Percentiles rank a stretch among this genome's conserved stretches.
phyloP scores from a whole-genome alignment of 2,113 vertebrate species.

The Prionailurus viverrinus region DNA sequence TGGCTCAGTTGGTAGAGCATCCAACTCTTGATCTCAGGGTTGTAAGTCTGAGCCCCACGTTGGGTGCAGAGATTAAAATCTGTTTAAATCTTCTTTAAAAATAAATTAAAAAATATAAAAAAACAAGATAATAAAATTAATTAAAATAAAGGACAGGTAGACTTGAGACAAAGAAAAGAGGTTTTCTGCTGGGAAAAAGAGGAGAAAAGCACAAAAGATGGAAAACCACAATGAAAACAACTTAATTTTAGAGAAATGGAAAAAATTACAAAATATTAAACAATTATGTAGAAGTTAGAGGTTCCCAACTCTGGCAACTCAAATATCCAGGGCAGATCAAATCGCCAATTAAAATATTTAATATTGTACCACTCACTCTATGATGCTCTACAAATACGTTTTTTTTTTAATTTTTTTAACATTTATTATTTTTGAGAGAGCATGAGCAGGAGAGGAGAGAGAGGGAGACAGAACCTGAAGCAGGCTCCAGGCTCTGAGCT shows the following conservation, averaged over 20 bases:
- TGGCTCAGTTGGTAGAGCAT: not conserved
- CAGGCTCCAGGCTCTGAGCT: too few species aligned
- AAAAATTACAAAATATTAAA: not conserved
- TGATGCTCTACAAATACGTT: not conserved
- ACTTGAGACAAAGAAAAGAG: conserved; percentile 18
- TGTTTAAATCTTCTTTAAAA: not conserved
- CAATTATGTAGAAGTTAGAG: not conserved
- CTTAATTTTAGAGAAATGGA: not conserved
- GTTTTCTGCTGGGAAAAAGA: conserved; percentile 1
- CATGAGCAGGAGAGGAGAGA: too few species aligned
- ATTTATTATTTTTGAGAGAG: too few species aligned
- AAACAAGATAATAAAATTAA: not conserved
- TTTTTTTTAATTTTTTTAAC: too few species aligned
- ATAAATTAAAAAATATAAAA: not conserved
- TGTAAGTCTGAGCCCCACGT: not conserved
- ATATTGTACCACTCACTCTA: conserved; percentile 13
- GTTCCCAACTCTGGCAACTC: not conserved
- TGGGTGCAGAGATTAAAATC: not conserved
- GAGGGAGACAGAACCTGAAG: too few species aligned
- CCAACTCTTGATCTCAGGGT: not conserved
- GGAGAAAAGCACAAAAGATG: not conserved
- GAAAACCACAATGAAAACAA: not conserved
- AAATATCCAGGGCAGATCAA: conserved; percentile 52
- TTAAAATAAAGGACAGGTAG: not conserved
- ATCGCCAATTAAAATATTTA: conserved; percentile 66